Evolutionary conservation across 2,113 vertebrate genomes (phyloP).

Genomic region (Sinocyclocheilus rhinocerous): DNA sequence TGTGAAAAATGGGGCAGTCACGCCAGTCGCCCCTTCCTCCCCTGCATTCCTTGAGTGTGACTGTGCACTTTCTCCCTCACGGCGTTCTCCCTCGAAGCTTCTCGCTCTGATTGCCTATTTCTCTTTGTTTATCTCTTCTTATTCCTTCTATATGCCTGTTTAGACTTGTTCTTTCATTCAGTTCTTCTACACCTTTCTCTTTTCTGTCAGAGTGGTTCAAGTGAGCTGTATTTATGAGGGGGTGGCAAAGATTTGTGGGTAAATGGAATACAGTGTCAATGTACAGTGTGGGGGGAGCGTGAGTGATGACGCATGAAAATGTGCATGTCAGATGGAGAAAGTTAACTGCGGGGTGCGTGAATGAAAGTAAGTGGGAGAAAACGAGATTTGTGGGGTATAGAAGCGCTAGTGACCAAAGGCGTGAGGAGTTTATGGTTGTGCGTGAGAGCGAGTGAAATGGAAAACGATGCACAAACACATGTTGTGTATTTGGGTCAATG

Average conservation of each 20-base stretch:
- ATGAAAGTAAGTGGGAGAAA: constrained; percentile 33
- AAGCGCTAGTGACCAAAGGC: constrained; percentile 41
- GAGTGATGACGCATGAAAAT: constrained; percentile 31
- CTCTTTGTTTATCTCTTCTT: constrained; percentile 56
- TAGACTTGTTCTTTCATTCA: constrained; percentile 14
- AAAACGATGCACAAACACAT: constrained; percentile 37
- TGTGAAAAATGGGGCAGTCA: constrained; percentile 81
- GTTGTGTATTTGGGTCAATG: constrained; percentile 8
- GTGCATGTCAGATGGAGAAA: constrained; percentile 39
- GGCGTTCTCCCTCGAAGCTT: constrained; percentile 48
- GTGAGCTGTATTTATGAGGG: not conserved
- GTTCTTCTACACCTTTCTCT: not conserved
- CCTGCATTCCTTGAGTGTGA: constrained; percentile 81
- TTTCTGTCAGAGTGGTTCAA: not conserved
- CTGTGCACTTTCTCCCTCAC: constrained; percentile 75
- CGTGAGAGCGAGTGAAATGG: constrained; percentile 55
- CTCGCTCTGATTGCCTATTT: constrained; percentile 43
- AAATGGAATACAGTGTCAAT: constrained; percentile 32
- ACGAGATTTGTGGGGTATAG: constrained; percentile 37
- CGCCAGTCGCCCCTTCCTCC: constrained; percentile 71
- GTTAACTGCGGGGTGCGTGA: constrained; percentile 38
- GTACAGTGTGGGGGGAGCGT: constrained; percentile 5
- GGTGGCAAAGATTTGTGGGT: constrained; percentile 30
- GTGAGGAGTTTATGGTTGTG: constrained; percentile 53
- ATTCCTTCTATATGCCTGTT: constrained; percentile 51